phyloP scores from a whole-genome alignment of 2,113 vertebrate species.

The Catharus fuscescens region DNA sequence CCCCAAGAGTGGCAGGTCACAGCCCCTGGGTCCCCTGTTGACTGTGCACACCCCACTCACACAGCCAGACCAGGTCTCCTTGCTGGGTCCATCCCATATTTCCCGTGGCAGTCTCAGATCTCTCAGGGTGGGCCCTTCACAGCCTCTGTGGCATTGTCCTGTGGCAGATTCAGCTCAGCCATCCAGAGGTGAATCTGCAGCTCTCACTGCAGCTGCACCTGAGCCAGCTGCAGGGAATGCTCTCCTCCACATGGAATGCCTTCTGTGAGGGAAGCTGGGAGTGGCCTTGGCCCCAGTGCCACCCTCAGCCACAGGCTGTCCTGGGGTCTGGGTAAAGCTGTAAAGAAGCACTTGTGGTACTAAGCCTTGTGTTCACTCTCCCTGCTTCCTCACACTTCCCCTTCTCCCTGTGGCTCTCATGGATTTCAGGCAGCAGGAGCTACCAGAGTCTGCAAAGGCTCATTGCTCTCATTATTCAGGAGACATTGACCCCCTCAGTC shows the following conservation, averaged over 20 bases:
- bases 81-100: fast-evolving
- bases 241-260: not conserved
- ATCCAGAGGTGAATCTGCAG: not conserved
- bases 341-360: not conserved
- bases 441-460: not conserved
- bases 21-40: fast-evolving
- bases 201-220: not conserved
- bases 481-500: not conserved
- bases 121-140: not conserved
- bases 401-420: not conserved
- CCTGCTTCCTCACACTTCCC: not conserved
- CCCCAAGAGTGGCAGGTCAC: not conserved
- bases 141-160: not conserved
- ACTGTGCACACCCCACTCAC: not conserved
- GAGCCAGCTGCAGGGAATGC: not conserved
- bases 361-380: not conserved
- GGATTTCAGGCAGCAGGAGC: not conserved
- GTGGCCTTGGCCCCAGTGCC: not conserved
- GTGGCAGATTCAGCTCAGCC: too few species aligned
- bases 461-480: not conserved
- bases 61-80: not conserved
- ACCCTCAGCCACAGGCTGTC: not conserved
- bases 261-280: not conserved
- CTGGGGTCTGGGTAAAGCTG: not conserved
- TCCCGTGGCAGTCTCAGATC: not conserved